Evolutionary conservation across 2,797 vertebrate genomes (phyloP), one percentile per base, ranked within the genome.

Genomic region (Chelidonichthys spinosus): DNA sequence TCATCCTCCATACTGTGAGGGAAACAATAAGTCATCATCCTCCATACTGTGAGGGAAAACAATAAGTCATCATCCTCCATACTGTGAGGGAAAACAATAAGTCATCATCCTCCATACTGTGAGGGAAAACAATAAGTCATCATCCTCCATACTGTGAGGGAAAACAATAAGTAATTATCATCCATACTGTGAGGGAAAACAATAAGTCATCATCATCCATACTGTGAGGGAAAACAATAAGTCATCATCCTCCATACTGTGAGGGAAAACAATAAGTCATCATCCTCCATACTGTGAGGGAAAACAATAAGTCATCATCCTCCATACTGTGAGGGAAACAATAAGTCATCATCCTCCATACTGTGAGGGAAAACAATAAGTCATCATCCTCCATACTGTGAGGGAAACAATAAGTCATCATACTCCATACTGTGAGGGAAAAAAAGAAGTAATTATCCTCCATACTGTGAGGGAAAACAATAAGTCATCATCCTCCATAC

Each of bases 281-380:
- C n/a, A 54, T 4, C 33, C 3, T 14, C 11, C 4, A 54, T 35
- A 54, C 33, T 33, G 33, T 25, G 42, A 13, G 32, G 33, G 36
- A 55, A 32, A 13, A 5, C 42, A 37, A 56, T 59, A 37, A 59
- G 47, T 17, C 8, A 13, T 25, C 39, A 14, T 60, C 56, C 18
- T 59, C 1, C 3, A 60, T 60, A 43, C 7, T 43, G 4, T 25
- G 42, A 13, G 32, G 33, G 36, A 55, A 32, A 13, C 42, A 37
- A 56, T 59, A 37, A 59, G 47, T 99, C 98, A 99, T 99, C 97
- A 98, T 99, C 96, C 97, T 98, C 98, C 98, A 99, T 99, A 94
- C 96, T 98, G 84, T 2, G 7, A 56, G 11, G 11, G 55, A 3
- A 15, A 14, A 76, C 10, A 55, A 11, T 14, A 42, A 0, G 15